A percentile compares a stretch with the other conserved stretches of the same genome.
Evolutionary conservation across 2,113 vertebrate species (phyloP).

Genomic region (Campylomormyrus tamandua): DNA sequence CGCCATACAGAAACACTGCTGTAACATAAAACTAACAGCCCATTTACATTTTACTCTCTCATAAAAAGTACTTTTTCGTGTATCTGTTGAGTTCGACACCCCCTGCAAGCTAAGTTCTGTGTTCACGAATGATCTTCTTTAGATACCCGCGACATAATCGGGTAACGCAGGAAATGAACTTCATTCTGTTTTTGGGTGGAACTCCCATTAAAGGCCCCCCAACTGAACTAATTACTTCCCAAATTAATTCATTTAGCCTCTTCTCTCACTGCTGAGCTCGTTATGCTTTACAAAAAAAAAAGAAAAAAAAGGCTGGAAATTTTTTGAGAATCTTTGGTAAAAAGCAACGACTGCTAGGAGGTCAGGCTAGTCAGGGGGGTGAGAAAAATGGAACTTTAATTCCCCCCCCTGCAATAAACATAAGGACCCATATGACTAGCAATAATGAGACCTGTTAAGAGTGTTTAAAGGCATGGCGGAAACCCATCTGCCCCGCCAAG

Average conservation of each 20-base stretch:
- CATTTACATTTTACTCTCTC: neutral
- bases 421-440: neutral
- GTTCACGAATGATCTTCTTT: neutral
- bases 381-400: neutral
- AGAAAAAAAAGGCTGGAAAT: neutral
- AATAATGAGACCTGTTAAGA: neutral
- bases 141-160: neutral
- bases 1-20: neutral
- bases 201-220: neutral
- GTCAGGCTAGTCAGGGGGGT: neutral
- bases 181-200: neutral
- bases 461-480: neutral
- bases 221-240: conserved; percentile 4
- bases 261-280: neutral
- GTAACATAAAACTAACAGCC: neutral
- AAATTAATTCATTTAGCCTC: conserved; percentile 2
- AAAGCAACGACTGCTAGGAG: neutral
- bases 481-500: neutral
- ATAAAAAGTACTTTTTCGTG: neutral
- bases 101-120: neutral
- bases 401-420: neutral
- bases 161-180: neutral
- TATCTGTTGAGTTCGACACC: neutral
- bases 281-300: neutral
- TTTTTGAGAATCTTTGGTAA: neutral